Evolutionary conservation across 1,140 invertebrate genomes (phyloP), one percentile per base, ranked within the genome.

Genomic region (Drosophila parabipectinata): DNA sequence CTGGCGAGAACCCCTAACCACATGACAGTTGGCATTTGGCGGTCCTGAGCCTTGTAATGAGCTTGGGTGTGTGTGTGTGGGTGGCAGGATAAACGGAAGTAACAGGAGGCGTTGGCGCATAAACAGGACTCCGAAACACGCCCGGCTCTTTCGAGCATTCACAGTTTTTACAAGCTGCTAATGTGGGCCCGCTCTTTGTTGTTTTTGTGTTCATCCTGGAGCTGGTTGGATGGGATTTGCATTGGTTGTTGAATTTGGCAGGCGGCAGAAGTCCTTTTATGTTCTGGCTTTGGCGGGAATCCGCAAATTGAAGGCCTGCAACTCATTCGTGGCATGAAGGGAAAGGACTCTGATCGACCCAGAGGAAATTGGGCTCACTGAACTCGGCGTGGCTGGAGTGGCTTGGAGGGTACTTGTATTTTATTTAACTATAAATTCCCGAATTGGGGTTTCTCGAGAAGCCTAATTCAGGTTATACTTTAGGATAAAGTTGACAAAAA

Each of bases 101-200:
- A 56, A 62, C 63, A 69, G 64, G 34, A 71, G 67, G 67, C 67
- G 64, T 71, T 71, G 57, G 60, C 59, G 58, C 74, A 83, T 74
- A 77, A 83, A 51, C 59, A 64, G 48, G 71, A 66, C 37, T 55
- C 24, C 61, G 41, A 34, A 54, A 55, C 32, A 67, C 45, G 69
- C 55, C 69, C 51, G 64, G 66, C 55, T 68, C 63, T 71, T 63
- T 15, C 14, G 51, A 56, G 57, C 63, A 57, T 75, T 69, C 63
- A 84, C 68, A 60, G 47, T 74, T 85, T 85, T 85, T 81, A 85
- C 74, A 82, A 78, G 71, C 75, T 88, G 83, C 75, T 87, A 87
- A 88, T 87, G 83, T 87, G 58, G 64, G 62, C 58, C 53, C 50
- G 64, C 18, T 51, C 55, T 55, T 44, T 24, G 15, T 47, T 47